Percentiles rank a stretch among this genome's conserved stretches.
These are phyloP conservation scores for Hemicrepidius hirtus DNA, from an alignment of 2,888 invertebrate genomes.

Conservation along the genomic window DNA sequence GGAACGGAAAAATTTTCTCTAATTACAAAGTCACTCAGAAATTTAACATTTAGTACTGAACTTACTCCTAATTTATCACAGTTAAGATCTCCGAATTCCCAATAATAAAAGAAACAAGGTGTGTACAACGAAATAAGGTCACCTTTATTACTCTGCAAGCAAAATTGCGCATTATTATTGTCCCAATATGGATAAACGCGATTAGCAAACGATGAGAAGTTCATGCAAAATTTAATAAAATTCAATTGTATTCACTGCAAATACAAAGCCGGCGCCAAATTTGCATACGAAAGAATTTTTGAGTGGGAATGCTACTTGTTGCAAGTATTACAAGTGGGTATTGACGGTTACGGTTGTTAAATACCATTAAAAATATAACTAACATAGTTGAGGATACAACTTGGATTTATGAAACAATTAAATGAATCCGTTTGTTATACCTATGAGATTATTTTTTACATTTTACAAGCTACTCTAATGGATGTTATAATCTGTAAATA, in stretches of 20 bases:
- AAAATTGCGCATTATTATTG: conserved; percentile 12
- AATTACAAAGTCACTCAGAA: too few species aligned
- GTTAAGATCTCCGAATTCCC: not conserved
- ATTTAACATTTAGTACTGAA: not conserved
- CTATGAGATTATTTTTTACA: too few species aligned
- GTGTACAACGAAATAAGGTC: conserved; percentile 1
- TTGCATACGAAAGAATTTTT: not conserved
- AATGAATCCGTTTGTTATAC: too few species aligned
- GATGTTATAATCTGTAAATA: not conserved
- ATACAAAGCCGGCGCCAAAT: conserved; percentile 13
- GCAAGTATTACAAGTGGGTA: not conserved
- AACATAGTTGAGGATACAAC: too few species aligned
- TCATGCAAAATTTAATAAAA: conserved; percentile 13
- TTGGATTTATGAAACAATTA: too few species aligned
- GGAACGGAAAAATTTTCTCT: too few species aligned
- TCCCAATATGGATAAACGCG: not conserved
- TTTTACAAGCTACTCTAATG: not conserved
- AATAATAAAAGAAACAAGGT: conserved; percentile 1
- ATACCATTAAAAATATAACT: too few species aligned
- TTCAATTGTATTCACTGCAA: conserved; percentile 13
- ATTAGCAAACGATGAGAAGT: conserved; percentile 7
- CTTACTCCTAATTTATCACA: too few species aligned
- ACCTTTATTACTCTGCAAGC: not conserved
- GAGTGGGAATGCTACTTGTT: not conserved
- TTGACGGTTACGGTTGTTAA: too few species aligned